Evolutionary conservation across 2,113 vertebrate genomes (phyloP).

Genomic region (Phycodurus eques): DNA sequence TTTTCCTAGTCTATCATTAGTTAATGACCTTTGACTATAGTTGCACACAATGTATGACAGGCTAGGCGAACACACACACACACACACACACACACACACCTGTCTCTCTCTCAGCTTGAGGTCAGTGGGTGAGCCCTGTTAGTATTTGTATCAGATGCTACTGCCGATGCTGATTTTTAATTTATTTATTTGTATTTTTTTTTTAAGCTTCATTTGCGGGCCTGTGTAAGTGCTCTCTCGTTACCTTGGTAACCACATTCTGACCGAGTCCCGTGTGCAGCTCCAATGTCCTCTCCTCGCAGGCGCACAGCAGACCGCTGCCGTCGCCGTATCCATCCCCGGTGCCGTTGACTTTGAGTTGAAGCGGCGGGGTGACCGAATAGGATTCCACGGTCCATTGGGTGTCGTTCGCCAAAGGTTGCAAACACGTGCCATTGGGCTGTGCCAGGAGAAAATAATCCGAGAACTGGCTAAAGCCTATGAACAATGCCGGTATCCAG

Average conservation of each 20-base stretch:
- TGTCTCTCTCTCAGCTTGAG: constrained; percentile 26
- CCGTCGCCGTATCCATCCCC: constrained; percentile 20
- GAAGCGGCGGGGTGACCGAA: constrained; percentile 44
- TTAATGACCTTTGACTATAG: too few relatives aligned
- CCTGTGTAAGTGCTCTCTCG: constrained; percentile 39
- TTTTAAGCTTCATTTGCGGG: background rate
- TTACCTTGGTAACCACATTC: constrained; percentile 98
- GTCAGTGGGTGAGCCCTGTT: constrained; percentile 54
- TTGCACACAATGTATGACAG: too few relatives aligned
- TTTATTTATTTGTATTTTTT: background rate
- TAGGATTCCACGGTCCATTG: constrained; percentile 69
- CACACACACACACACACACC: too few relatives aligned
- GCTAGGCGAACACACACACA: constrained; percentile 10
- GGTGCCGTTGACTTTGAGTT: constrained; percentile 41
- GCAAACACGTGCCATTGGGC: constrained; percentile 81
- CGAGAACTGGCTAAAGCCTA: constrained; percentile 95
- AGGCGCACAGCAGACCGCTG: constrained; percentile 76
- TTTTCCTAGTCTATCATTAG: too few relatives aligned
- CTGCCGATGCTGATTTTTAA: constrained; percentile 2
- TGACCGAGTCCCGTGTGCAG: constrained; percentile 88
- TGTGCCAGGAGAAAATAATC: constrained; percentile 94
- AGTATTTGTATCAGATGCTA: background rate
- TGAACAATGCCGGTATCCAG: constrained; percentile 93
- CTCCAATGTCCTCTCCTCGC: constrained; percentile 83
- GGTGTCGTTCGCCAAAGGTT: constrained; percentile 56